Evolutionary conservation across 2,113 vertebrate genomes (phyloP).

Genomic region (Pteropus alecto): DNA sequence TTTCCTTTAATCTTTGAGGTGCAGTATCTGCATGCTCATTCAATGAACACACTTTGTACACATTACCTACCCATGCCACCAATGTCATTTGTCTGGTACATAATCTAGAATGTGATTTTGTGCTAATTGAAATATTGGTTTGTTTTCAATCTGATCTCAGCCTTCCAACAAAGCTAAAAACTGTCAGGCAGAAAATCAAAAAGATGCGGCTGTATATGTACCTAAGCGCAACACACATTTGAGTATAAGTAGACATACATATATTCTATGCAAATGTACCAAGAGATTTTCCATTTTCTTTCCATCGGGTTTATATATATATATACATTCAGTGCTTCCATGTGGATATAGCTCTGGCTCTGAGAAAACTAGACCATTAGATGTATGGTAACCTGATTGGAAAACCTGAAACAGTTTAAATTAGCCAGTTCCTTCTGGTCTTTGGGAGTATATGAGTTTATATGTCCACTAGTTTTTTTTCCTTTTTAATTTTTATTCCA

Average conservation of each 20-base stretch:
- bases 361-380: not conserved
- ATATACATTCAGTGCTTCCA: not conserved
- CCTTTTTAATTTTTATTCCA: not conserved
- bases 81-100: not conserved
- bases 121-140: slow-evolving; percentile 11
- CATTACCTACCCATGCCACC: not conserved
- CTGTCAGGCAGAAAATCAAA: not conserved
- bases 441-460: not conserved
- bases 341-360: not conserved
- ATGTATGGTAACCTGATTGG: not conserved
- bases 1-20: not conserved
- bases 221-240: not conserved
- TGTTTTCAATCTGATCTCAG: not conserved
- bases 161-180: not conserved
- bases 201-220: not conserved
- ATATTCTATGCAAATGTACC: not conserved
- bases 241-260: not conserved
- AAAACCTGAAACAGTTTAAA: not conserved
- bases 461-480: not conserved
- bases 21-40: not conserved
- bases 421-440: not conserved
- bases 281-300: not conserved
- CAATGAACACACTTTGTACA: not conserved
- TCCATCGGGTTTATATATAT: not conserved
- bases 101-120: not conserved